These are phyloP conservation scores for Silvanus unidentatus DNA, from an alignment of 2,888 invertebrate species.

Conservation along the genomic window DNA sequence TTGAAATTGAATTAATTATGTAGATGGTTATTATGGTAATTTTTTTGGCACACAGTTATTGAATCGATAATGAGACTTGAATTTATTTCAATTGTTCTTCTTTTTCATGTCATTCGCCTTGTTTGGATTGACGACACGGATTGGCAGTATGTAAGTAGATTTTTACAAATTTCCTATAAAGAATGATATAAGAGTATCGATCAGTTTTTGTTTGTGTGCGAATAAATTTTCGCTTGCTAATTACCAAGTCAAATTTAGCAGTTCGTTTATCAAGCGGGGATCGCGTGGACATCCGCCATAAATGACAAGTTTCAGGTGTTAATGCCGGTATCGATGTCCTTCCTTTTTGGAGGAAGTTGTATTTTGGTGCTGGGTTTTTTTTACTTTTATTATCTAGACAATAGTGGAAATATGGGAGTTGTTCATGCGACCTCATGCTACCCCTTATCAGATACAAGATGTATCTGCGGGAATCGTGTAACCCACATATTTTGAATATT, in stretches of 20 bases:
- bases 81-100: too few species aligned
- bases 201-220: too few species aligned
- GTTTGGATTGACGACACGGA: too few species aligned
- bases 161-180: too few species aligned
- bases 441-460: slow-evolving; percentile 34
- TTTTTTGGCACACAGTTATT: too few species aligned
- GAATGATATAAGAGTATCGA: too few species aligned
- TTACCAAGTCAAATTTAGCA: slow-evolving; percentile 26
- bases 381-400: slow-evolving; percentile 6
- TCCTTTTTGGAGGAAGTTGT: slow-evolving; percentile 20
- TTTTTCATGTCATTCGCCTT: too few species aligned
- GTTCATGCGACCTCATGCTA: slow-evolving; percentile 10
- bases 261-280: slow-evolving; percentile 10
- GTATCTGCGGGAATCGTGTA: slow-evolving; percentile 34
- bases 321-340: slow-evolving; percentile 24
- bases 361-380: slow-evolving; percentile 15
- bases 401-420: background rate
- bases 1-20: background rate
- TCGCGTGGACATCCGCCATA: slow-evolving; percentile 26
- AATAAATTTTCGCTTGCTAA: slow-evolving; percentile 16
- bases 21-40: slow-evolving; percentile 4
- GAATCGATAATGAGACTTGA: too few species aligned
- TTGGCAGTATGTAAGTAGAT: too few species aligned
- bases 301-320: slow-evolving; percentile 30
- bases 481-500: slow-evolving; percentile 29